Conservation (phyloP, 2,888 invertebrate species). For the Temnothorax ravouxi region DNA sequence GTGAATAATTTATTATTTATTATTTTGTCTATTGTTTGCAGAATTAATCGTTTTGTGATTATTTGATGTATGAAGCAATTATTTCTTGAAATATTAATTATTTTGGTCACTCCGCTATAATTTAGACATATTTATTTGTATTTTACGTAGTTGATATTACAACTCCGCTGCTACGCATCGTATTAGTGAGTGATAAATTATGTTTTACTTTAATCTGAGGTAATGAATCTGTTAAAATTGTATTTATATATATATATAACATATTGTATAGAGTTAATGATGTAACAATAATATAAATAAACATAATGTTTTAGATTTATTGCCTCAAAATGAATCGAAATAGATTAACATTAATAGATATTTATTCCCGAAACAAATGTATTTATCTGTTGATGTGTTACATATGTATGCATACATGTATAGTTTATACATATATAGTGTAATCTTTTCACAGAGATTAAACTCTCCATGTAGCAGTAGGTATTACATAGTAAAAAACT, state of each 20-base stretch:
- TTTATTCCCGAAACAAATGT: not conserved
- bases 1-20: not conserved
- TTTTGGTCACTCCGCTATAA: not conserved
- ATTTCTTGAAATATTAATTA: conserved; percentile 21
- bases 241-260: too few relatives aligned
- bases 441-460: too few relatives aligned
- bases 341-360: not conserved
- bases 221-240: not conserved
- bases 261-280: not conserved
- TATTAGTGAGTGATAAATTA: not conserved
- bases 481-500: not conserved
- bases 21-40: not conserved
- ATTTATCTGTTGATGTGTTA: not conserved
- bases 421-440: not conserved
- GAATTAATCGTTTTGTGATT: conserved; percentile 15
- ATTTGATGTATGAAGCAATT: conserved; percentile 4
- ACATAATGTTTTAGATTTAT: conserved; percentile 6
- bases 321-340: not conserved
- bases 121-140: not conserved
- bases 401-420: not conserved
- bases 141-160: not conserved
- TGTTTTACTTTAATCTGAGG: not conserved
- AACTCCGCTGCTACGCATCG: not conserved
- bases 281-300: not conserved
- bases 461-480: too few relatives aligned